These are phyloP conservation scores for Smittia aterrima DNA, from an alignment of 2,888 invertebrate species.

Conservation along the genomic window DNA sequence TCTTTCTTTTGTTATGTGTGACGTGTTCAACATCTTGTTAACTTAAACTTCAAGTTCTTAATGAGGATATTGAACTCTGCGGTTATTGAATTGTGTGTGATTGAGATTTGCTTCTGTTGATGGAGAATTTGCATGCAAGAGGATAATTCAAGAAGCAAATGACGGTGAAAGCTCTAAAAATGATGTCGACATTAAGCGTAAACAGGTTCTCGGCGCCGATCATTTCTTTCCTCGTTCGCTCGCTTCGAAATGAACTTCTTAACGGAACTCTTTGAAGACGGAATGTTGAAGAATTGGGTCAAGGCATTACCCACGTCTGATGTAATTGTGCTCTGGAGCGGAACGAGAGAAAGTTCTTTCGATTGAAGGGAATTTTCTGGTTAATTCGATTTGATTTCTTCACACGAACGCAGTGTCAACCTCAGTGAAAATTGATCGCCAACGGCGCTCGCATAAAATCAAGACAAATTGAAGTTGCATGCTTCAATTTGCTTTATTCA, in stretches of 20 bases:
- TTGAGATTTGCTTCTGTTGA: background rate
- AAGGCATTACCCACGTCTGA: background rate
- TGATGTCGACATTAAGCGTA: background rate
- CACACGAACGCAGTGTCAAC: no score
- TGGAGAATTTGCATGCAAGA: background rate
- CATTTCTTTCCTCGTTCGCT: background rate
- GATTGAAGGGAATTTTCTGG: no score
- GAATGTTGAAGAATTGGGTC: background rate
- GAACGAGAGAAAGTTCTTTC: slow-evolving; percentile 2
- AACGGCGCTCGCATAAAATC: no score
- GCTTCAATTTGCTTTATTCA: background rate
- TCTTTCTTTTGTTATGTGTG: background rate
- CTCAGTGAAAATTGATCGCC: no score
- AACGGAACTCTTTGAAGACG: background rate
- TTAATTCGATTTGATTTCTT: no score
- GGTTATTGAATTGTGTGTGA: background rate
- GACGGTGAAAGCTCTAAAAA: slow-evolving; percentile 1
- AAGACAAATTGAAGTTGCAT: no score
- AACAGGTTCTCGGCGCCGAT: background rate
- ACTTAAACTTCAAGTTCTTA: no score
- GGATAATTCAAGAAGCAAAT: background rate
- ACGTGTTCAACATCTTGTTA: background rate
- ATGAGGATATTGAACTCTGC: no score
- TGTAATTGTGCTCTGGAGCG: background rate
- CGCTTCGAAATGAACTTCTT: background rate